Conservation (phyloP, 2,797 vertebrate genomes). For the Otolemur crassicaudatus region DNA sequence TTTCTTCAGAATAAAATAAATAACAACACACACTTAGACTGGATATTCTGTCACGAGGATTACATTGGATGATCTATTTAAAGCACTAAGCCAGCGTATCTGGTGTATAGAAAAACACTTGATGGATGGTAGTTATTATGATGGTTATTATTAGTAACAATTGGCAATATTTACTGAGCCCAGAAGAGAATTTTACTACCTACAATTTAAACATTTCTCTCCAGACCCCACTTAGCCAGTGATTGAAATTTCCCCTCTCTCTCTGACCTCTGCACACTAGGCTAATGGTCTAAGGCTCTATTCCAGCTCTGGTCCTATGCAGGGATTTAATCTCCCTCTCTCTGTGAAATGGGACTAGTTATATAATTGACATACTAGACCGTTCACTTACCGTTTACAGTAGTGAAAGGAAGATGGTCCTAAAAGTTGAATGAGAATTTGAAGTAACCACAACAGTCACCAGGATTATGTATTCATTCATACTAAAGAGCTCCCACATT, state of each 20-base stretch:
- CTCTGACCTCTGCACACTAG: background rate
- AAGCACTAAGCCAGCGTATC: background rate
- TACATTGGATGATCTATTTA: background rate
- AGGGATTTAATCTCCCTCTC: background rate
- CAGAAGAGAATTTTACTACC: background rate
- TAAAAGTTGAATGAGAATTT: background rate
- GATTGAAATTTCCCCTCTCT: background rate
- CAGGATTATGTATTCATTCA: background rate
- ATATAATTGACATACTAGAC: background rate
- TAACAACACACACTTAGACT: background rate
- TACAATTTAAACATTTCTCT: background rate
- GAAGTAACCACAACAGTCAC: background rate
- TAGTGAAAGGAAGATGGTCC: background rate
- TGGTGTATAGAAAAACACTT: background rate
- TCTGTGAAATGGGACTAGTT: background rate
- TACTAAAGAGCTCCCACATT: background rate
- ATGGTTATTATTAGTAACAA: background rate
- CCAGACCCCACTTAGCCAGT: background rate
- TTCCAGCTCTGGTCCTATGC: background rate
- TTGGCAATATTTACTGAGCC: background rate
- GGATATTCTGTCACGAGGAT: background rate
- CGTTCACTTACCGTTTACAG: background rate
- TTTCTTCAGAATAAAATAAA: constrained; percentile 5
- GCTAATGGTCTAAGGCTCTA: background rate
- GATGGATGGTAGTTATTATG: background rate